Evolutionary conservation across 1,140 invertebrate species (phyloP), one percentile per base, ranked within the genome.

Genomic region (Tenebrio molitor): DNA sequence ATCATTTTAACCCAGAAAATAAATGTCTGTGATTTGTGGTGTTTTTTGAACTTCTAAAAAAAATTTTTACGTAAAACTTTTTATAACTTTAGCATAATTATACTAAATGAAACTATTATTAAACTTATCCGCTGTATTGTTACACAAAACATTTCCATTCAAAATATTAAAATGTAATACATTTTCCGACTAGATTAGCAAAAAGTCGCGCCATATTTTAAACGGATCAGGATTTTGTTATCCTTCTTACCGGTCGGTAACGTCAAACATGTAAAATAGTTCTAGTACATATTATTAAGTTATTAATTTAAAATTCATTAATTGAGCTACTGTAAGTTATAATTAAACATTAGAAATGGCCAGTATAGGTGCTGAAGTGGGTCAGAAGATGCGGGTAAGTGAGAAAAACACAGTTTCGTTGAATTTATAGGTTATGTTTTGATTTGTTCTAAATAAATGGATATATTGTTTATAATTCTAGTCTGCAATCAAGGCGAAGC

Each of bases 401-500:
- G 53, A 25, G 65, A 39, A 39, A 12, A 39, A n/a, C 3, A 12
- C 2, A 39, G 5, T 39, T 39, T 8, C 12, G n/a, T n/a, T 5
- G 4, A 39, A n/a, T 12, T 39, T 0, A 8, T 53, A 72, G 65
- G 79, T 66, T 72, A 69, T 64, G 46, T 73, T 72, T 65, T 71
- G 63, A 62, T 71, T n/a, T n/a, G n/a, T n/a, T n/a, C n/a, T n/a
- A n/a, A n/a, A n/a, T n/a, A n/a, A n/a, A n/a, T n/a, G n/a, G n/a
- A n/a, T n/a, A n/a, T n/a, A n/a, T n/a, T n/a, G n/a, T n/a, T n/a
- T n/a, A n/a, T n/a, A n/a, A 71, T 75, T 89, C 89, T 80, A 94
- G 94, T 93, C 92, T 79, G 95, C 95, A 17, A 96, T 98, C 71
- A 96, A 96, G 84, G 95, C 95, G 17, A 98, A 97, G 83, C 84